A percentile compares a stretch with the other conserved stretches of the same genome.
Evolutionary conservation across 2,888 invertebrate species (phyloP).

Genomic region (Parnassius glacialis): DNA sequence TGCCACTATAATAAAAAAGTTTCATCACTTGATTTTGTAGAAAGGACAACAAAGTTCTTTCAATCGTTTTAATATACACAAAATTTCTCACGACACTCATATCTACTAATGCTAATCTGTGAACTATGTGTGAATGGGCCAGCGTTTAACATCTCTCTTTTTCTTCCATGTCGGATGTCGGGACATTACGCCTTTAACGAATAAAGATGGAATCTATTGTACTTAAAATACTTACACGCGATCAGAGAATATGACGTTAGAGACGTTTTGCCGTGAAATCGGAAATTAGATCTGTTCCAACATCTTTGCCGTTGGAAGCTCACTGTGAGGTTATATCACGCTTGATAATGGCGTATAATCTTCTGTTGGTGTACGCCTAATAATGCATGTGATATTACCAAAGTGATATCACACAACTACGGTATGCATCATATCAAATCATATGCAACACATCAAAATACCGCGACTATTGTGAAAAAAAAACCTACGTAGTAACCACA

Average conservation of each 20-base stretch:
- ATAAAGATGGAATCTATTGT: slow-evolving; percentile 18
- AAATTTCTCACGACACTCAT: slow-evolving; percentile 3
- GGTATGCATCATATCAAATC: no score
- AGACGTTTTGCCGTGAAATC: slow-evolving; percentile 19
- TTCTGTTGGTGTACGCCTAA: not conserved
- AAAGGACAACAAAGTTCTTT: no score
- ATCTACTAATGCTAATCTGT: not conserved
- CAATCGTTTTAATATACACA: not conserved
- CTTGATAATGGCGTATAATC: not conserved
- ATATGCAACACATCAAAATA: no score
- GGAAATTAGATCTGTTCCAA: slow-evolving; percentile 18
- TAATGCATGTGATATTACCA: no score
- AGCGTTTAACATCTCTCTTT: slow-evolving; percentile 6
- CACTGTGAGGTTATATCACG: not conserved
- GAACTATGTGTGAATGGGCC: not conserved
- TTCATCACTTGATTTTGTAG: no score
- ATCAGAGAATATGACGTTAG: slow-evolving; percentile 13
- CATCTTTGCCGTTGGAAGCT: slow-evolving; percentile 6
- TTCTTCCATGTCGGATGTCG: slow-evolving; percentile 4
- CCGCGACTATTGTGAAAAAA: no score
- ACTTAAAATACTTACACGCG: slow-evolving; percentile 21
- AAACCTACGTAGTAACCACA: no score
- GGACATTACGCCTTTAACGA: slow-evolving; percentile 12
- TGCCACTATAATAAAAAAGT: no score
- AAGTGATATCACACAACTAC: no score